Percentiles rank a stretch among this genome's conserved stretches.
phyloP scores from a whole-genome alignment of 2,797 vertebrate species.

The Anisognathus igniventris region DNA sequence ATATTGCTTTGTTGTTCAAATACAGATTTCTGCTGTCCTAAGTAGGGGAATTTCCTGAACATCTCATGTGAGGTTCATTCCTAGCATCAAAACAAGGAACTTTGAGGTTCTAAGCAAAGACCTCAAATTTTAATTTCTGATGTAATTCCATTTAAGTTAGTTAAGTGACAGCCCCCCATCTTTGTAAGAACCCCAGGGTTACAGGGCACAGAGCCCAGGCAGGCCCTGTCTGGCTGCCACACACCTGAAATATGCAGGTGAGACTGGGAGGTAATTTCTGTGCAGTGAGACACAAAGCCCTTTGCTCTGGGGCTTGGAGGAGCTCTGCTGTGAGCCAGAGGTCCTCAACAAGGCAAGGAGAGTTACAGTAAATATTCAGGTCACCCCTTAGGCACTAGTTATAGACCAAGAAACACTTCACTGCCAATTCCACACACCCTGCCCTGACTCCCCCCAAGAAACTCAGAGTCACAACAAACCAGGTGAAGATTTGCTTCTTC shows the following conservation, averaged over 20 bases:
- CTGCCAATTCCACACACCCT: fast-evolving
- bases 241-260: background rate
- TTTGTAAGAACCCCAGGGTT: background rate
- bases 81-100: background rate
- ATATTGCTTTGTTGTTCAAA: background rate
- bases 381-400: background rate
- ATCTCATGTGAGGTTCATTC: background rate
- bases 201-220: background rate
- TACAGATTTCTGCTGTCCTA: background rate
- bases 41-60: background rate
- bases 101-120: background rate
- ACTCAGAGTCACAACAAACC: background rate
- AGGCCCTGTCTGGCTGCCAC: background rate
- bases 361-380: background rate
- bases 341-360: background rate
- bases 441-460: background rate
- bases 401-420: background rate
- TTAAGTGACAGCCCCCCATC: background rate
- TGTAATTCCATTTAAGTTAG: background rate
- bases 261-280: background rate
- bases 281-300: background rate
- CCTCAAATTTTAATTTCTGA: background rate
- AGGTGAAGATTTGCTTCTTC: background rate
- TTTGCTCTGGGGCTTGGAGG: background rate
- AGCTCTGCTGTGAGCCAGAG: background rate